Base-by-base conservation (phyloP, 2,888 invertebrate species). In the Halictus quadricinctus region DNA sequence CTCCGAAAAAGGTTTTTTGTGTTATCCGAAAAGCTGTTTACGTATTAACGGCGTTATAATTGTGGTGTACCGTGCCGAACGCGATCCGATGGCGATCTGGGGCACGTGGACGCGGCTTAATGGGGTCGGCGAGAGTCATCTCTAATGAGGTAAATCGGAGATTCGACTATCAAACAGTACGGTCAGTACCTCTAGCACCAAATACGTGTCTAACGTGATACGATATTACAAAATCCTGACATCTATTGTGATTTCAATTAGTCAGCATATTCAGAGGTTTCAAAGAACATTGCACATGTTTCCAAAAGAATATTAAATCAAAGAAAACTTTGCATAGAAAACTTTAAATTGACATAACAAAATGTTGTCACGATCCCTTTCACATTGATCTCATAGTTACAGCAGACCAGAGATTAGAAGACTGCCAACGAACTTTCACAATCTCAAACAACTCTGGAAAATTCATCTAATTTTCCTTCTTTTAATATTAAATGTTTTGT, bases 1-100 rank as follows among this genome's bases (percentile, higher is more conserved):
- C 36, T 43, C 36, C 50, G 73, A 54, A n/a, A 73, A 73, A 73
- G 73, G 73, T 73, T 73, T 73, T 73, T 73, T 73, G 73, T 73
- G 73, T 73, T 54, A n/a, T n/a, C 6, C 13, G 36, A 7, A 54
- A 54, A 73, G 73, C 73, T 73, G 36, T 73, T 73, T 54, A 73
- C 50, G 73, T n/a, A 54, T 36, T 50, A 73, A 54, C 50, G 73
- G 2, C 50, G 50, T 64, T 36, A 36, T 73, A 73, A 73, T 54
- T 73, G 73, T 25, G 73, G 73, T 21, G 29, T 50, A 36, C 18
- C 43, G 70, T 70, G 12, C 29, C 70, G 43, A 70, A n/a, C 70
- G 70, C n/a, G 70, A 43, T 2, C 2, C 70, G 70, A 41, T n/a
- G n/a, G 13, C 41, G 41, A 43, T 43, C 70, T n/a, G n/a, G 70